Percentiles rank a stretch among this genome's conserved stretches.
Evolutionary conservation across 2,888 invertebrate genomes (phyloP).

Genomic region (Acleris emargana): DNA sequence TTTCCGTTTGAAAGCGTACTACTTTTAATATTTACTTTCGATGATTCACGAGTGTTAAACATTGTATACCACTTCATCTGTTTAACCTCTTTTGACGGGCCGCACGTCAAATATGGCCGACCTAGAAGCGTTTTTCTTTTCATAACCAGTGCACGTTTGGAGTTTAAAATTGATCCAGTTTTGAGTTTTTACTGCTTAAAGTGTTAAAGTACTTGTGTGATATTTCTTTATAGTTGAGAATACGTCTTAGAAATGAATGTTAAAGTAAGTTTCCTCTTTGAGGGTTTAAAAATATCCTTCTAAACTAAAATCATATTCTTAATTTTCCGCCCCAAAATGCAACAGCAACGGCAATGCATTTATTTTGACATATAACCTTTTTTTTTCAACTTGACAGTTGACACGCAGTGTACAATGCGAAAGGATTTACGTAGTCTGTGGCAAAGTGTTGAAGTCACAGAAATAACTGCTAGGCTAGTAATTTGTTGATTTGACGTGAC

Average conservation of each 20-base stretch:
- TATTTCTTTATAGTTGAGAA: too few relatives aligned
- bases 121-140: background rate
- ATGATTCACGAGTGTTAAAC: slow-evolving; percentile 18
- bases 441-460: slow-evolving; percentile 5
- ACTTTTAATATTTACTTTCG: slow-evolving; percentile 28
- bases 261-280: too few relatives aligned
- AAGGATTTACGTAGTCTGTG: background rate
- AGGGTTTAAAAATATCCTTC: background rate
- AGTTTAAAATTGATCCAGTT: too few relatives aligned
- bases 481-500: too few relatives aligned
- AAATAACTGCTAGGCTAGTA: slow-evolving; percentile 16
- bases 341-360: slow-evolving; percentile 2
- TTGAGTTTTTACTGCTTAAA: too few relatives aligned
- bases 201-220: too few relatives aligned
- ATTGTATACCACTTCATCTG: slow-evolving; percentile 1
- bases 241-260: too few relatives aligned
- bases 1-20: slow-evolving; percentile 28
- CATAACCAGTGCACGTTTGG: too few relatives aligned
- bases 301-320: background rate
- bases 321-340: slow-evolving; percentile 22
- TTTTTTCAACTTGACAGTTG: background rate
- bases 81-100: background rate
- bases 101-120: background rate
- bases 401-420: too few relatives aligned
- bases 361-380: slow-evolving; percentile 5